These are phyloP conservation scores for Pristis pectinata DNA, from an alignment of 2,797 vertebrate genomes.

Conservation along the genomic window DNA sequence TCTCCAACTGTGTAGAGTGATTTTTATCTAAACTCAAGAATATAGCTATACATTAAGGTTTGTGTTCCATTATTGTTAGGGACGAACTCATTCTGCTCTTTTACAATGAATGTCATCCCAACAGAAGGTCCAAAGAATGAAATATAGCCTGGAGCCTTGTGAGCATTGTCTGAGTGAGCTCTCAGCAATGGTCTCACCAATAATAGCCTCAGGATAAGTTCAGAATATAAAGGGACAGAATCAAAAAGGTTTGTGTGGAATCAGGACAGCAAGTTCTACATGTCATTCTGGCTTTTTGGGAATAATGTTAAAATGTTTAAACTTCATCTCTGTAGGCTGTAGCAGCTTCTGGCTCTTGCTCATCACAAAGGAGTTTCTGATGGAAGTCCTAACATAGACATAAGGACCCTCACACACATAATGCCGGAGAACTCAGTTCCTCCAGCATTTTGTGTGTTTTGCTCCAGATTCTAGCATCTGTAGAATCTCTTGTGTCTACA, in stretches of 20 bases:
- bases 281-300: neutral
- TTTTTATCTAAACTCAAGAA: neutral
- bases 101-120: neutral
- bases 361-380: neutral
- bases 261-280: neutral
- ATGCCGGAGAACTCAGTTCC: too few relatives aligned
- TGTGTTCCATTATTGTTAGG: neutral
- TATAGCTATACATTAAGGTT: neutral
- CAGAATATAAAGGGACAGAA: neutral
- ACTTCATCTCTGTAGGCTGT: neutral
- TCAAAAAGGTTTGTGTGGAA: neutral
- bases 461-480: too few relatives aligned
- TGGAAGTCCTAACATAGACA: neutral
- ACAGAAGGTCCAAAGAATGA: neutral
- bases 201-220: neutral
- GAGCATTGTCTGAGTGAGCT: neutral
- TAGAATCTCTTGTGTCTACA: too few relatives aligned
- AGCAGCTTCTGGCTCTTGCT: neutral
- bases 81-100: neutral
- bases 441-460: too few relatives aligned
- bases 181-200: neutral
- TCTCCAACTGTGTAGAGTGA: neutral
- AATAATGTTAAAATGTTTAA: neutral
- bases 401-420: neutral
- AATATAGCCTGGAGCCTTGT: neutral